Conservation (phyloP, 2,888 invertebrate genomes). For the Aphelenchoides bicaudatus region DNA sequence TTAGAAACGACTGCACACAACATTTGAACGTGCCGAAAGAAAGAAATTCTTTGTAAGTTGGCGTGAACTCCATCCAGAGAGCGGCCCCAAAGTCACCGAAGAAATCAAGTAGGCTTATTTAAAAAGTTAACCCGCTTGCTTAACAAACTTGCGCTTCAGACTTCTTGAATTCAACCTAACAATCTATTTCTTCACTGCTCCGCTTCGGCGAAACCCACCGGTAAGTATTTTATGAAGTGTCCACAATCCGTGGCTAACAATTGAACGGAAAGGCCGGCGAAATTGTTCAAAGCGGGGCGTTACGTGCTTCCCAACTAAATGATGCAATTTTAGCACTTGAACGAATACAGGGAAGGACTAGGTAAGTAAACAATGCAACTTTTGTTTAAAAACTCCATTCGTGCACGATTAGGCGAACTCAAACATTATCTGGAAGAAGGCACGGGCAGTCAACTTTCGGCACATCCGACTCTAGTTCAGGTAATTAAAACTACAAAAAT, state of each 20-base stretch:
- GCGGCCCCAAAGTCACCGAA: not conserved
- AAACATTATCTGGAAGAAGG: slow-evolving; percentile 32
- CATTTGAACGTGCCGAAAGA: slow-evolving; percentile 24
- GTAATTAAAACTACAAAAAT: too few species aligned
- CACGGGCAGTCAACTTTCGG: slow-evolving; percentile 22
- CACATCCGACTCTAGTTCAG: slow-evolving; percentile 24
- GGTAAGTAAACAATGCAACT: slow-evolving; percentile 9
- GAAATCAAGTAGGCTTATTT: too few species aligned
- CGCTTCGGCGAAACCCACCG: slow-evolving; percentile 28
- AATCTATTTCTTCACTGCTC: slow-evolving; percentile 30
- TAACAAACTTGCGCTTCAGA: too few species aligned
- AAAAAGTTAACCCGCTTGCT: too few species aligned
- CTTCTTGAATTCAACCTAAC: slow-evolving; percentile 28
- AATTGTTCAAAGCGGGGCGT: not conserved
- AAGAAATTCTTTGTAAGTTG: slow-evolving; percentile 21
- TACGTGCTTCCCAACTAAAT: not conserved
- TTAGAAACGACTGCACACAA: slow-evolving; percentile 21
- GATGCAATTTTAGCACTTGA: not conserved
- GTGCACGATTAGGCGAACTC: slow-evolving; percentile 26
- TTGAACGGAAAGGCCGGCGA: not conserved
- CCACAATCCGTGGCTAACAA: not conserved
- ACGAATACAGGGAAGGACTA: slow-evolving; percentile 14
- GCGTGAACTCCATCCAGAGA: slow-evolving; percentile 18
- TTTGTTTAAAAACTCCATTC: slow-evolving; percentile 19
- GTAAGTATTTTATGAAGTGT: slow-evolving; percentile 15